These are phyloP conservation scores for Elmis aenea DNA, from an alignment of 2,888 invertebrate species.

Conservation along the genomic window DNA sequence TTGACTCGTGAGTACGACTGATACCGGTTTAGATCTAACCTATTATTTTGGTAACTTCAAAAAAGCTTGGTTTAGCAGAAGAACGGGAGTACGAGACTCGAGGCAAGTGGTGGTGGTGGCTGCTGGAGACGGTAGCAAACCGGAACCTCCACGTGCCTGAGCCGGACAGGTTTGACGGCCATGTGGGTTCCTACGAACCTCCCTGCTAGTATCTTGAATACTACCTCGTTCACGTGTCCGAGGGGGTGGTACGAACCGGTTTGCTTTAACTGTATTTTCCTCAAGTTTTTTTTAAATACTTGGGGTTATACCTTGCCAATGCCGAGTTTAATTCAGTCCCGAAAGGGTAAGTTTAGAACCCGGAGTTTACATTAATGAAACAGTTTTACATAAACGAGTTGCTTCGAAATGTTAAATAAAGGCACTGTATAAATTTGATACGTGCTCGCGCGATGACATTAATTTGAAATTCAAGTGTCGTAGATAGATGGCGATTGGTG, in stretches of 20 bases:
- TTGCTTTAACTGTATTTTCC: slow-evolving; percentile 30
- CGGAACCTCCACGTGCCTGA: slow-evolving; percentile 38
- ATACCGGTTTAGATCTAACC: slow-evolving; percentile 38
- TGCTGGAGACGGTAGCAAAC: slow-evolving; percentile 30
- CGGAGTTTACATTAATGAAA: no score
- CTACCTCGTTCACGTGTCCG: slow-evolving; percentile 21
- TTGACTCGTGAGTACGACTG: slow-evolving; percentile 32
- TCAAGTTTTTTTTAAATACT: slow-evolving; percentile 12
- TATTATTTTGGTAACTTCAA: slow-evolving; percentile 32
- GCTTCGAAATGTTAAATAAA: no score
- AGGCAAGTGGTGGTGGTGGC: slow-evolving; percentile 17
- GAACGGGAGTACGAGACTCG: slow-evolving; percentile 13
- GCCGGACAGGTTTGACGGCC: slow-evolving; percentile 41
- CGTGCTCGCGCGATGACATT: no score
- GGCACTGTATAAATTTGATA: no score
- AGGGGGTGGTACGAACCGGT: slow-evolving; percentile 36
- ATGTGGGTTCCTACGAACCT: slow-evolving; percentile 32
- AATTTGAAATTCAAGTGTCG: slow-evolving; percentile 33
- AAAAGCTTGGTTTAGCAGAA: slow-evolving; percentile 21
- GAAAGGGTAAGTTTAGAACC: no score
- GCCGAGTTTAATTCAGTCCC: no score
- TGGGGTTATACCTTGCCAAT: no score
- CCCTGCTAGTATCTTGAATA: slow-evolving; percentile 14
- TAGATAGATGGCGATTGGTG: slow-evolving; percentile 29
- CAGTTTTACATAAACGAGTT: no score